Evolutionary conservation across 2,113 vertebrate species (phyloP).

Genomic region (rat (Rattus norvegicus)): GRCr8 NC_086033.1:4199001-4199500

Average conservation of each 20-base stretch:
- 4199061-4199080: background rate
- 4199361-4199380: background rate
- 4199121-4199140: background rate
- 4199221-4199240: background rate
- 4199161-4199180: background rate
- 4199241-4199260: background rate
- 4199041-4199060: background rate
- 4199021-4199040: background rate
- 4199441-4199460: background rate
- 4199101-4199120: background rate
- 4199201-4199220: background rate
- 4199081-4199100: background rate
- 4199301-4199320: background rate
- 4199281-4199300: background rate
- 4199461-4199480: rapidly evolving
- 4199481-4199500: background rate
- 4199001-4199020: background rate
- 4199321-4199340: no score
- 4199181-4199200: background rate
- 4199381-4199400: no score
- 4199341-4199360: background rate
- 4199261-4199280: background rate
- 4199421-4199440: background rate
- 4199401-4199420: background rate
- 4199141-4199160: background rate